Conservation (phyloP, 2,797 vertebrate species). For the Spondyliosoma cantharus region DNA sequence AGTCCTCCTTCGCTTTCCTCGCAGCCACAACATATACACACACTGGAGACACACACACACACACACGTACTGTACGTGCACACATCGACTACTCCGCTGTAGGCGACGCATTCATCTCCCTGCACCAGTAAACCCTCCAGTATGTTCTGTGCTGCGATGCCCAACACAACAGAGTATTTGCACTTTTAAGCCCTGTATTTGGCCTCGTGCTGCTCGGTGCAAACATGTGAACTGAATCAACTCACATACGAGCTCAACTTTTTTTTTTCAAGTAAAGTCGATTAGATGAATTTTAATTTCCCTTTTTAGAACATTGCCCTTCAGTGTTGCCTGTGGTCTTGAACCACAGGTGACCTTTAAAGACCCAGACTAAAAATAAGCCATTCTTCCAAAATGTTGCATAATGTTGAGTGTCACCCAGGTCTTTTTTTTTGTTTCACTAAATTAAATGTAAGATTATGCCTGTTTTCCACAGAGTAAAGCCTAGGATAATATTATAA, state of each 20-base stretch:
- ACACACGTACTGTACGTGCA: not conserved
- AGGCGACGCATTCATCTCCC: constrained; percentile 19
- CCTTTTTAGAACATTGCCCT: not conserved
- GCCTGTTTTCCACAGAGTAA: too few species aligned
- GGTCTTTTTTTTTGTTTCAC: too few species aligned
- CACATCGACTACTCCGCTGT: constrained; percentile 21
- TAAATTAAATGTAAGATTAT: too few species aligned
- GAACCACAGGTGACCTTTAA: not conserved
- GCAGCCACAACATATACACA: not conserved
- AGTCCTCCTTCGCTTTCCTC: constrained; percentile 10
- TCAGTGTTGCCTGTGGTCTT: not conserved
- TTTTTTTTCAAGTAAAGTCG: not conserved
- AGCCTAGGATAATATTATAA: too few species aligned
- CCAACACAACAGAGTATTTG: not conserved
- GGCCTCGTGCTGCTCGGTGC: constrained; percentile 16
- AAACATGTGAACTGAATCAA: constrained; percentile 16
- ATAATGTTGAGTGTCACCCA: too few species aligned
- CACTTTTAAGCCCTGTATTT: constrained; percentile 5
- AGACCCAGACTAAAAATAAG: not conserved
- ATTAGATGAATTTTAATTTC: not conserved
- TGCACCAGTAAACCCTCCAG: constrained; percentile 17
- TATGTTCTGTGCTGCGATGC: constrained; percentile 16
- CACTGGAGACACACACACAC: not conserved
- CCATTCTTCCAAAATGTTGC: too few species aligned
- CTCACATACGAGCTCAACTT: constrained; percentile 8